phyloP scores from a whole-genome alignment of 2,888 invertebrate genomes.

The Ernsta delagoae region DNA sequence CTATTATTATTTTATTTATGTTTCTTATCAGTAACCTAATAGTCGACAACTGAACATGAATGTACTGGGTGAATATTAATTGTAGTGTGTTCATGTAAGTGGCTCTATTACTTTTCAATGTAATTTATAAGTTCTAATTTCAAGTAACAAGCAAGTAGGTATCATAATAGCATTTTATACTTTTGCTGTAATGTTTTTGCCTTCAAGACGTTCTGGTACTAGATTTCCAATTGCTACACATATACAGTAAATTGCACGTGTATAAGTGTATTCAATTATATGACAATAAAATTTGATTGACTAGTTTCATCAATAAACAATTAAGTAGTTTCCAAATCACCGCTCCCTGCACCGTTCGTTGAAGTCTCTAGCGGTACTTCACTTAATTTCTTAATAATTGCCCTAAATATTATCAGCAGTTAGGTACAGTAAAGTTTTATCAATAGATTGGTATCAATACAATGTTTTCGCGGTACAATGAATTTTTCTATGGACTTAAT shows the following conservation, averaged over 20 bases:
- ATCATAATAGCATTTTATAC: no score
- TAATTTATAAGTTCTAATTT: no score
- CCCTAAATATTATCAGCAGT: not conserved
- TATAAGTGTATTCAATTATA: no score
- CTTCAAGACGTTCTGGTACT: no score
- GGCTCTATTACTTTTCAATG: not conserved
- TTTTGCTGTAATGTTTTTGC: no score
- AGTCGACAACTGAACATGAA: not conserved
- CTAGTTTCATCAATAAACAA: not conserved
- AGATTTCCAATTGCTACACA: no score
- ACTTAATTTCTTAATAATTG: not conserved
- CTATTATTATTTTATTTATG: constrained; percentile 28
- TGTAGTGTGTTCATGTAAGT: constrained; percentile 7
- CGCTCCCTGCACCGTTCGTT: not conserved
- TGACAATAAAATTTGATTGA: not conserved
- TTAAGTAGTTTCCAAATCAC: not conserved
- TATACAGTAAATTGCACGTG: no score
- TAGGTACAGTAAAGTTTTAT: no score
- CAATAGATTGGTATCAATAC: no score
- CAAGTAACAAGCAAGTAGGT: no score
- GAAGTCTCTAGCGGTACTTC: not conserved
- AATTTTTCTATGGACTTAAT: no score
- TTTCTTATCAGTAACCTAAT: constrained; percentile 17
- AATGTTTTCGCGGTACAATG: no score
- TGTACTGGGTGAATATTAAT: constrained; percentile 1